Conservation (phyloP, 2,888 invertebrate genomes). For the Drosophila merina region DNA sequence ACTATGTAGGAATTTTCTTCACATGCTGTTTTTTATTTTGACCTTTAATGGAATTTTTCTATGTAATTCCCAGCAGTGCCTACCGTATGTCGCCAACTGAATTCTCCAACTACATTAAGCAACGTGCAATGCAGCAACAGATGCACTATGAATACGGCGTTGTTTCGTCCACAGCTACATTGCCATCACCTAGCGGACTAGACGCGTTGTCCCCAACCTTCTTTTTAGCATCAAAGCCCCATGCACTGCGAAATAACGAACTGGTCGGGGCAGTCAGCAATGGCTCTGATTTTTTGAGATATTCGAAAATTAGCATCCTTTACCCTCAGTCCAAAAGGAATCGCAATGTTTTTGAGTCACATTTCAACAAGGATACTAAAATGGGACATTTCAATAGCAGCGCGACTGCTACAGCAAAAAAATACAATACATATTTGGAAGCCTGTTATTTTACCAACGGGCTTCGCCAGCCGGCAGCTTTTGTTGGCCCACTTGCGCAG, state of each 20-base stretch:
- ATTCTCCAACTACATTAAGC: constrained; percentile 98
- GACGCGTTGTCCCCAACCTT: constrained; percentile 86
- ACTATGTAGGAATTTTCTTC: too few relatives aligned
- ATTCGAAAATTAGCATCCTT: constrained; percentile 84
- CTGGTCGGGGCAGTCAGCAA: constrained; percentile 83
- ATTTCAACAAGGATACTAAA: constrained; percentile 71
- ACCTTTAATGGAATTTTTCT: background rate
- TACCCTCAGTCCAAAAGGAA: constrained; percentile 82
- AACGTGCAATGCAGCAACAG: constrained; percentile 95
- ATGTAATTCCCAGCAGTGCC: constrained; percentile 69
- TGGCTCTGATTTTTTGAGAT: constrained; percentile 85
- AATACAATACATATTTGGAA: constrained; percentile 82
- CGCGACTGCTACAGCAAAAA: constrained; percentile 41
- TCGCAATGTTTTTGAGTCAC: constrained; percentile 81
- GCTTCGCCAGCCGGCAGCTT: constrained; percentile 2
- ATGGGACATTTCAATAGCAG: constrained; percentile 52
- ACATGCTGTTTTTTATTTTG: background rate
- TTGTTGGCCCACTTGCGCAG: background rate
- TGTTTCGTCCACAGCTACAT: constrained; percentile 66
- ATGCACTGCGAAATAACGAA: constrained; percentile 74
- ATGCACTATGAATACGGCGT: constrained; percentile 84
- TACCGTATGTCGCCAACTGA: constrained; percentile 98
- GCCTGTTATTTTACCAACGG: constrained; percentile 80
- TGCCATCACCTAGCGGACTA: constrained; percentile 82
- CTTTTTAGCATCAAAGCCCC: constrained; percentile 86